Evolutionary conservation across 1,140 invertebrate genomes (phyloP).

Genomic region (Drosophila malerkotliana): DNA sequence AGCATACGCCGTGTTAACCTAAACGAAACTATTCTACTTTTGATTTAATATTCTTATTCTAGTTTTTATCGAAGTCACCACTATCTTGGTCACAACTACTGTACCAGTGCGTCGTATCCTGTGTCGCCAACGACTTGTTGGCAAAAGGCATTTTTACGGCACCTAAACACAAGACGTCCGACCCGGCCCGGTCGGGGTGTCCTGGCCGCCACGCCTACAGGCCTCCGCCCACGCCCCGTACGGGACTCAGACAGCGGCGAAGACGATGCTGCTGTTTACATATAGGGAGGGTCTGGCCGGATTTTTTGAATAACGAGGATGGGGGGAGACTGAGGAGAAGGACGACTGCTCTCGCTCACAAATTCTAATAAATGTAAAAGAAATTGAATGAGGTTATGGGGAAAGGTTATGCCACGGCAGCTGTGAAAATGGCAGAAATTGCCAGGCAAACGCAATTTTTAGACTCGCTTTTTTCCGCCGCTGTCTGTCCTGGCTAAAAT

Average conservation of each 20-base stretch:
- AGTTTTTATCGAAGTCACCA: background rate
- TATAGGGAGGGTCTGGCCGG: conserved; percentile 22
- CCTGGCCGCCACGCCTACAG: conserved; percentile 1
- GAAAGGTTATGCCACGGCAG: conserved; percentile 69
- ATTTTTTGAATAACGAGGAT: conserved; percentile 36
- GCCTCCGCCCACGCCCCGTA: conserved; percentile 1
- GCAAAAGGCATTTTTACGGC: conserved; percentile 71
- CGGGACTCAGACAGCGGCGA: conserved; percentile 7
- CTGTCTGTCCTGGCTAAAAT: conserved; percentile 50
- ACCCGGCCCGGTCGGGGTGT: conserved; percentile 1
- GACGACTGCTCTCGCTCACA: conserved; percentile 41
- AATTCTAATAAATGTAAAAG: conserved; percentile 81
- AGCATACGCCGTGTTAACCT: background rate
- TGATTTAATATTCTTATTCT: background rate
- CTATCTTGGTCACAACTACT: conserved; percentile 20
- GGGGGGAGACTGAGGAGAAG: conserved; percentile 14
- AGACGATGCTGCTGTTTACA: conserved; percentile 41
- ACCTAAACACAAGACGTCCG: conserved; percentile 65
- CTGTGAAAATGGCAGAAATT: conserved; percentile 75
- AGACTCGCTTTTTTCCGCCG: conserved; percentile 21
- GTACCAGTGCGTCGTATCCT: conserved; percentile 46
- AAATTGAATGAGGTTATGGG: conserved; percentile 77
- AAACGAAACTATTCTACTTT: too few relatives aligned
- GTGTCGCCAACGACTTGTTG: conserved; percentile 54
- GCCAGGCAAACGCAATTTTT: conserved; percentile 71